phyloP scores from a whole-genome alignment of 2,888 invertebrate genomes.

The Sericinus montela region DNA sequence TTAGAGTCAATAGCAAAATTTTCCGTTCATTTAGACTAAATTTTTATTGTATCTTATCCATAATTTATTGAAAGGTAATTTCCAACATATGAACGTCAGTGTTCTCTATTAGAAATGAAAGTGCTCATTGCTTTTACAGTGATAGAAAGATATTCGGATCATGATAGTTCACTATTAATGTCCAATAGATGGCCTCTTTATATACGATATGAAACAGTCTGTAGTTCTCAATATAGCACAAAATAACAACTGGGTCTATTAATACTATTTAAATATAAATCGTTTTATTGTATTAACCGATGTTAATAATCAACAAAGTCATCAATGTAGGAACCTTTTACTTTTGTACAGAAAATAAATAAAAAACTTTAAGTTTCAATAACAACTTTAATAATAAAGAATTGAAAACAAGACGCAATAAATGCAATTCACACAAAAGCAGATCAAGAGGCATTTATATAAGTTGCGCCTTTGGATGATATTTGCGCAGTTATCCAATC shows the following conservation, averaged over 20 bases:
- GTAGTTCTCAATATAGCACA: conserved; percentile 18
- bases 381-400: conserved; percentile 48
- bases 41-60: conserved; percentile 19
- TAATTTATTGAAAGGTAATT: conserved; percentile 53
- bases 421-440: conserved; percentile 61
- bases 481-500: conserved; percentile 71
- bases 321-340: conserved; percentile 48
- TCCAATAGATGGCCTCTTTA: conserved; percentile 40
- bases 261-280: too few species aligned
- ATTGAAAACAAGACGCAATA: conserved; percentile 56
- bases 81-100: conserved; percentile 64
- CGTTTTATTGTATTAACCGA: too few species aligned
- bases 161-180: conserved; percentile 51
- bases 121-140: conserved; percentile 51
- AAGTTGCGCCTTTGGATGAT: conserved; percentile 58
- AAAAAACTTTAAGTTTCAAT: conserved; percentile 41
- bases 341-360: conserved; percentile 56
- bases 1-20: conserved; percentile 13
- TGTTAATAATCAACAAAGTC: conserved; percentile 15
- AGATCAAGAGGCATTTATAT: conserved; percentile 52
- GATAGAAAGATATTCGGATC: conserved; percentile 55
- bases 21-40: conserved; percentile 13
- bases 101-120: conserved; percentile 61
- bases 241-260: conserved; percentile 31
- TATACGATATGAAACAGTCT: background rate